Evolutionary conservation across 2,113 vertebrate genomes (phyloP), one percentile per base, ranked within the genome.

Genomic region (Athene noctua): DNA sequence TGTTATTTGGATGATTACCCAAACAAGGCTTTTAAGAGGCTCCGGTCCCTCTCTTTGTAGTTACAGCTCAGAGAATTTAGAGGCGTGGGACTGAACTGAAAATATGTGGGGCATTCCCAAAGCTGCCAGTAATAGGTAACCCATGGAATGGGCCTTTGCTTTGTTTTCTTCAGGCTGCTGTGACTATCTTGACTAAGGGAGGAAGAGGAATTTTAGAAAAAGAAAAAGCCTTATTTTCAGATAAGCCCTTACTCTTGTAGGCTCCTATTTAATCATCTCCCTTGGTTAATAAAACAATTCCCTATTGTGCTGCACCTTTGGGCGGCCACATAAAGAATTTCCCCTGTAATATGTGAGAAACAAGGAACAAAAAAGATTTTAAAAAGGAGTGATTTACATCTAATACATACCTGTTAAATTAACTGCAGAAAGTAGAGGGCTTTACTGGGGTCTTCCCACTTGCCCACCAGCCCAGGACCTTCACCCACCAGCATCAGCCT

Each of bases 61-160:
- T 96, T 94, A 95, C 92, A 96, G 94, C 91, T 97, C 95, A 97
- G 92, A 82, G 80, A 97, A 83, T 95, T 95, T 62, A 93, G 79
- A 78, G 86, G 78, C 62, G 51, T 97, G 96, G 96, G 92, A 97
- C 74, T 82, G 79, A 95, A 96, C 80, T 81, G 92, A 96, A 96
- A 97, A 86, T 97, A 97, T 97, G 96, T 94, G 86, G 96, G 92
- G 89, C 88, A 97, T 97, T 95, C 92, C 96, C 65, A 90, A 85
- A 81, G 63, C 90, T 91, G 86, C 79, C 65, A 95, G 91, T 97
- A 98, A 98, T 98, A 97, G 91, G 97, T 98, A 97, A 98, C 67
- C 92, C 92, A 98, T 98, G 97, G 95, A 97, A 95, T 1, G 55
- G 63, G 83, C 46, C 63, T 78, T 91, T 63, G 80, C 86, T 93